Evolutionary conservation across 1,140 invertebrate genomes (phyloP), one percentile per base, ranked within the genome.

Genomic region (Protaetia brevitarsis): DNA sequence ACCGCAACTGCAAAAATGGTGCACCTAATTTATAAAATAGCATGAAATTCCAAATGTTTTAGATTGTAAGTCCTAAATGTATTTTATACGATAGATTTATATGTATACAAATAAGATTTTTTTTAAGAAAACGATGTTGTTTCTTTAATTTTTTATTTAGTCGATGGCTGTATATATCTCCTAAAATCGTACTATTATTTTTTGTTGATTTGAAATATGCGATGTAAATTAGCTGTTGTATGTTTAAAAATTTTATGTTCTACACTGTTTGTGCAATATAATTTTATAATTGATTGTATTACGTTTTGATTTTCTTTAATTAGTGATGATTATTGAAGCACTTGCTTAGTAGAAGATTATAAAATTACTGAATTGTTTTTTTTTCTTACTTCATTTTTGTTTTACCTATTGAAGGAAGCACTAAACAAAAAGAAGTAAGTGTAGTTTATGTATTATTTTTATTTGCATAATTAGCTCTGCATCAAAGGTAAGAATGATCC

Each of bases 41-140:
- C 41, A 45, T 45, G 41, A 45, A 37, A 19, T 45, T 45, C 41
- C 41, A 45, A 45, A 45, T 45, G 41, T 45, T 19, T 19, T 58
- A 58, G 56, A 58, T 58, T 58, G 23, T 58, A 58, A 58, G 56
- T 58, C 41, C 41, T 45, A 45, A 45, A 45, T 45, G 41, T 45
- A 45, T 45, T 45, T 45, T 45, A 45, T 45, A 45, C 13, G 13
- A 45, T 19, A 45, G 41, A 45, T 45, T 45, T 45, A 45, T 45
- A 45, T 45, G 41, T 45, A 45, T 21, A 21, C 16, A 45, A 45
- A 16, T 45, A 58, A 58, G 56, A 58, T 28, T 58, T 28, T 58
- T 58, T 28, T 58, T 23, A 45, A 45, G 6, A 45, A 13, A 45
- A 6, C 10, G 23, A 27, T 16, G 51, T 56, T 10, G 16, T 56